Evolutionary conservation across 2,888 invertebrate species (phyloP), one percentile per base, ranked within the genome.

Genomic region (Meganola albula): DNA sequence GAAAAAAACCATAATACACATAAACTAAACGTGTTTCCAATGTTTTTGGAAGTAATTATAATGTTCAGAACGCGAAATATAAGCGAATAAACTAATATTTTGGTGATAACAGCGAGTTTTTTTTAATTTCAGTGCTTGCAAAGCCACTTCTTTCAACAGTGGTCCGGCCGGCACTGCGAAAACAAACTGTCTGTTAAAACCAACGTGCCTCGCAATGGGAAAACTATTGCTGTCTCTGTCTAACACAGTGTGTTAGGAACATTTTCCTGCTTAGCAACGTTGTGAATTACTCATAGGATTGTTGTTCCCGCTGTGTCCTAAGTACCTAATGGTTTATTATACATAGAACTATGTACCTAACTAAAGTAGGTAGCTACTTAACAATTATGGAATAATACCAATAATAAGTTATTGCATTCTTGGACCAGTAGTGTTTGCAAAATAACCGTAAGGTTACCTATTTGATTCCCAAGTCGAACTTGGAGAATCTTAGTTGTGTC

Each of bases 101-200:
- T 44, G 50, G 43, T 41, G 40, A 41, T 40, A 44, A 43, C 46
- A 53, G 41, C 58, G 59, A 58, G 60, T 61, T 56, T 51, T 53
- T 53, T 53, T 57, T 49, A 46, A 34, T 34, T 20, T 30, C 32
- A 42, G 57, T 44, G 44, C 37, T 28, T 58, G 58, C 58, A 49
- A 44, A 48, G 58, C 62, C 63, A 62, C 62, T 59, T 58, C 65
- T 63, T 53, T 58, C 64, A 55, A 56, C 69, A 63, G 61, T 64
- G 67, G 72, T 75, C 66, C 73, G 72, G 58, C 58, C 64, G 58
- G 63, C 65, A 83, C 83, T 82, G 75, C 46, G 39, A 76, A 76
- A 73, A 69, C 58, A 69, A 61, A 65, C 67, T 56, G 59, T 52
- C 64, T 62, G 63, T 62, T 46, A 43, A 44, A 44, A 41, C 48